These are phyloP conservation scores for Lordiphosa collinella DNA, from an alignment of 1,140 invertebrate species.

Conservation along the genomic window DNA sequence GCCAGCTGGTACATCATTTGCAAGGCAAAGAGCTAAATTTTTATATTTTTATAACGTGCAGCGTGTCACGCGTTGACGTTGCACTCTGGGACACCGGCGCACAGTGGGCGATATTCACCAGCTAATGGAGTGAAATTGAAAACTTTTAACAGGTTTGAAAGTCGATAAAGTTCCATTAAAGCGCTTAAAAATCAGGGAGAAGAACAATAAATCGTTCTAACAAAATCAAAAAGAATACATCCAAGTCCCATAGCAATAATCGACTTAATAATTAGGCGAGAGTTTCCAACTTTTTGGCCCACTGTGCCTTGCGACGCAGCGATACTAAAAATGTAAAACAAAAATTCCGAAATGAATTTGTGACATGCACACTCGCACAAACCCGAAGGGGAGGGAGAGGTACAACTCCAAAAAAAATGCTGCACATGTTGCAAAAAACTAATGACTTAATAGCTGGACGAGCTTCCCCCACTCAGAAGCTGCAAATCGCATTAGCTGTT, in stretches of 20 bases:
- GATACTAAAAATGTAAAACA: not conserved
- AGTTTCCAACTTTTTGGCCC: too few species aligned
- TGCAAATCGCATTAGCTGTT: slow-evolving; percentile 36
- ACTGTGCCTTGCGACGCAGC: too few species aligned
- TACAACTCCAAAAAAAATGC: slow-evolving; percentile 43
- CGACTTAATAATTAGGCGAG: too few species aligned
- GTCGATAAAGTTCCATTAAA: too few species aligned
- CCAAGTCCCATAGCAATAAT: too few species aligned
- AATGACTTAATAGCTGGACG: slow-evolving; percentile 69
- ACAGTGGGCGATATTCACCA: too few species aligned
- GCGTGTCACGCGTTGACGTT: slow-evolving; percentile 23
- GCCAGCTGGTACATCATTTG: slow-evolving; percentile 63
- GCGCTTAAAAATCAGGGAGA: too few species aligned
- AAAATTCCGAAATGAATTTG: slow-evolving; percentile 1
- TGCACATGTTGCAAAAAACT: slow-evolving; percentile 64
- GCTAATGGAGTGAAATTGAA: too few species aligned
- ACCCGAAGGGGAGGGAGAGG: not conserved
- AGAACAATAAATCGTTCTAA: too few species aligned
- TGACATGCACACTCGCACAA: slow-evolving; percentile 9
- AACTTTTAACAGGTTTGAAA: too few species aligned
- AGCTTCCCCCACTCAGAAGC: slow-evolving; percentile 17
- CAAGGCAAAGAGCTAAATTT: slow-evolving; percentile 77
- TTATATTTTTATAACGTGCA: slow-evolving; percentile 54
- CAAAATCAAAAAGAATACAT: too few species aligned
- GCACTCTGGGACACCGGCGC: too few species aligned